These are phyloP conservation scores for Triplophysa bombifrons DNA, from an alignment of 2,797 vertebrate genomes.

Conservation along the genomic window DNA sequence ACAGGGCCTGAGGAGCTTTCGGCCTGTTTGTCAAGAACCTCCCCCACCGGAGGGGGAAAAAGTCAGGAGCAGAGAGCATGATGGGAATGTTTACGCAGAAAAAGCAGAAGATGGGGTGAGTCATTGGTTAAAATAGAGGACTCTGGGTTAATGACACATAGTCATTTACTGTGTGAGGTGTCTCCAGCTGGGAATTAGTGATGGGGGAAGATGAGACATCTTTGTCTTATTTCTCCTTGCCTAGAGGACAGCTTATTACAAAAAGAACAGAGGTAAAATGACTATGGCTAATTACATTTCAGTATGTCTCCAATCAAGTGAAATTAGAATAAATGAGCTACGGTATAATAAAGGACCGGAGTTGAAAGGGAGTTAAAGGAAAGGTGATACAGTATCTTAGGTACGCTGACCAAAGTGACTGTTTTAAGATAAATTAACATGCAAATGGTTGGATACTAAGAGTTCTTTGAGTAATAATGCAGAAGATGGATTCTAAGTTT, in stretches of 20 bases:
- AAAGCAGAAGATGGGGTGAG: slow-evolving; percentile 52
- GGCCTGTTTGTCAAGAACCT: slow-evolving; percentile 26
- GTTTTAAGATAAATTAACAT: not conserved
- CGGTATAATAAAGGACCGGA: not conserved
- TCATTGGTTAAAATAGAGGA: slow-evolving; percentile 29
- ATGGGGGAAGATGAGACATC: not conserved
- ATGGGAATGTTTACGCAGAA: slow-evolving; percentile 9
- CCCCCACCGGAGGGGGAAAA: not conserved
- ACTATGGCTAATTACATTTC: not conserved
- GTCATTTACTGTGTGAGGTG: slow-evolving; percentile 25
- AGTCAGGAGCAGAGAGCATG: not conserved
- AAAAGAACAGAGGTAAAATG: not conserved
- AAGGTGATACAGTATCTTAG: not conserved
- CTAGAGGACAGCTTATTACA: no score
- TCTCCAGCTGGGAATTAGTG: slow-evolving; percentile 13
- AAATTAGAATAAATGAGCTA: not conserved
- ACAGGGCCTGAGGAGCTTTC: slow-evolving; percentile 15
- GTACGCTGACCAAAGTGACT: not conserved
- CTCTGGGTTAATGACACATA: slow-evolving; percentile 42
- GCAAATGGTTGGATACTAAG: no score
- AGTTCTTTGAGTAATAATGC: not conserved
- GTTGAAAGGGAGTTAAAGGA: not conserved
- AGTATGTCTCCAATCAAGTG: slow-evolving; percentile 1
- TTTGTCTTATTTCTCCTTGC: not conserved
- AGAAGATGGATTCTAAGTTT: not conserved